These are phyloP conservation scores for Caenorhabditis parvicauda DNA, from an alignment of 2,888 invertebrate genomes.

Conservation along the genomic window DNA sequence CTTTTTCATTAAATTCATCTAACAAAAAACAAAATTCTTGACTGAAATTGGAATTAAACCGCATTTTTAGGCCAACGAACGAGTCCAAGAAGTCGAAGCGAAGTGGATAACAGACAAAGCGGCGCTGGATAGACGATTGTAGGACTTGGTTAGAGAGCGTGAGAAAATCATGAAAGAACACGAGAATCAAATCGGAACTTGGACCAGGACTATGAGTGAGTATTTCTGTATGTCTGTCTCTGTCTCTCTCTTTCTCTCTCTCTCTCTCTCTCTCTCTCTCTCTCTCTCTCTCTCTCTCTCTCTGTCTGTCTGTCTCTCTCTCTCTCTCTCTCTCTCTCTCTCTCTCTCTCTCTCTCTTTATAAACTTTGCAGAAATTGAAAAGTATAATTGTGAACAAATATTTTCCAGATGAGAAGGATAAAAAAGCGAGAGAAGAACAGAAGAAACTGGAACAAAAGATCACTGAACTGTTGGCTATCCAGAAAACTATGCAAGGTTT, in stretches of 20 bases:
- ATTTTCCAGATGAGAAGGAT: conserved; percentile 72
- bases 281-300: no score
- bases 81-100: conserved; percentile 80
- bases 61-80: conserved; percentile 75
- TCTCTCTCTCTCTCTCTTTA: no score
- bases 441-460: conserved; percentile 83
- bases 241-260: no score
- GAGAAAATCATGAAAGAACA: conserved; percentile 75
- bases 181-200: conserved; percentile 73
- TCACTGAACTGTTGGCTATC: conserved; percentile 77
- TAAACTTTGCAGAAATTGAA: no score
- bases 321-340: no score
- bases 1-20: background rate
- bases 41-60: background rate
- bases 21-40: background rate
- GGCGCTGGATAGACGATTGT: conserved; percentile 68
- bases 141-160: conserved; percentile 73
- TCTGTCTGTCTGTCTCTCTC: no score
- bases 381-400: no score
- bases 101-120: conserved; percentile 80
- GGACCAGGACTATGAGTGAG: conserved; percentile 42
- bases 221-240: no score
- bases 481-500: conserved; percentile 58
- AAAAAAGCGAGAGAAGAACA: conserved; percentile 82
- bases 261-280: no score